Evolutionary conservation across 2,888 invertebrate species (phyloP).

Genomic region (Ophion ellenae): DNA sequence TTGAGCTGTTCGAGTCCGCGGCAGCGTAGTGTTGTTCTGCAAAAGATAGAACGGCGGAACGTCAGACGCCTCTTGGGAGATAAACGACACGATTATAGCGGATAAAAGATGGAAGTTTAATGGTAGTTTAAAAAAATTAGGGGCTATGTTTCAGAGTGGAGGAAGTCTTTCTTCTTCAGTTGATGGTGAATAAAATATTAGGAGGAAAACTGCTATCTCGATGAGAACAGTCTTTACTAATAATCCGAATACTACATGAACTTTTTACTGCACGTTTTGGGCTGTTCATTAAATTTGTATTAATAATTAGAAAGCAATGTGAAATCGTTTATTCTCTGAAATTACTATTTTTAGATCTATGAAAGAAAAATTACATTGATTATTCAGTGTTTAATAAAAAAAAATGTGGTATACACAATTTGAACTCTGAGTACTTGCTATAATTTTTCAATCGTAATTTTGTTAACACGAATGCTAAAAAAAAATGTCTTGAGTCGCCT

Average conservation of each 20-base stretch:
- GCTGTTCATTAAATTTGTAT: not conserved
- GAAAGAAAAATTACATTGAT: not conserved
- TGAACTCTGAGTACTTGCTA: too few relatives aligned
- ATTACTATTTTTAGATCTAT: too few relatives aligned
- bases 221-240: not conserved
- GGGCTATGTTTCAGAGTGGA: not conserved
- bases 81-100: not conserved
- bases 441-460: too few relatives aligned
- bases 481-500: too few relatives aligned
- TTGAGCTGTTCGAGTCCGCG: conserved; percentile 92
- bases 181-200: not conserved
- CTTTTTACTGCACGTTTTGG: too few relatives aligned
- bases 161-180: not conserved
- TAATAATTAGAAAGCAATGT: not conserved
- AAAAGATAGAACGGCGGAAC: conserved; percentile 72
- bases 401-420: too few relatives aligned
- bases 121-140: not conserved
- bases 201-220: conserved; percentile 4
- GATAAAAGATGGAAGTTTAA: not conserved
- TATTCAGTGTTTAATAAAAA: too few relatives aligned
- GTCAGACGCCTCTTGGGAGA: not conserved
- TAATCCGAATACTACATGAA: too few relatives aligned
- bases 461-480: too few relatives aligned
- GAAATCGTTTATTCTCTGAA: not conserved
- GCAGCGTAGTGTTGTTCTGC: conserved; percentile 90